These are phyloP conservation scores for Sebastes trivittatus DNA, from an alignment of 2,797 vertebrate species.

Conservation along the genomic window DNA sequence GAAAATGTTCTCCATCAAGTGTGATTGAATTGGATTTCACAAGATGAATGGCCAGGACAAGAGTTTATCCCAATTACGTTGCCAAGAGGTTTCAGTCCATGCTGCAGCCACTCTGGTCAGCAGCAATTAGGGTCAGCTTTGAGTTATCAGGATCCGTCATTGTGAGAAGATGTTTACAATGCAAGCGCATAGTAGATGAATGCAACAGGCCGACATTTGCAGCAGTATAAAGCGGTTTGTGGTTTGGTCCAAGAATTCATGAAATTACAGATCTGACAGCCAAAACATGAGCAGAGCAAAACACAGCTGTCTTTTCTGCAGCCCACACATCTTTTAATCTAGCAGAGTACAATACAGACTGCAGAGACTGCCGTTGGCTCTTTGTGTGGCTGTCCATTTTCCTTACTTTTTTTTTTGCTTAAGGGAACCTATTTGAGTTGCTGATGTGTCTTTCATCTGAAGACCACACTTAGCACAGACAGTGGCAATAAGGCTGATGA, in stretches of 20 bases:
- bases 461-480: slow-evolving; percentile 41
- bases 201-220: slow-evolving; percentile 42
- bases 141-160: slow-evolving; percentile 60
- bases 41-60: slow-evolving; percentile 79
- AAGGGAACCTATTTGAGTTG: slow-evolving; percentile 56
- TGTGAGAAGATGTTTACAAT: slow-evolving; percentile 63
- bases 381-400: slow-evolving; percentile 58
- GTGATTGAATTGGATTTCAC: slow-evolving; percentile 80
- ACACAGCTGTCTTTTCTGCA: slow-evolving; percentile 59
- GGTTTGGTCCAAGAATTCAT: slow-evolving; percentile 45
- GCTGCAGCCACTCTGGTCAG: slow-evolving; percentile 65
- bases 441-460: slow-evolving; percentile 61
- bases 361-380: slow-evolving; percentile 35
- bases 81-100: slow-evolving; percentile 66
- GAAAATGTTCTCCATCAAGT: slow-evolving; percentile 76
- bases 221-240: slow-evolving; percentile 42
- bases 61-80: slow-evolving; percentile 79
- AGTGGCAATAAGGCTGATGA: slow-evolving; percentile 40
- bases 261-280: slow-evolving; percentile 64
- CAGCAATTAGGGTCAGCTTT: slow-evolving; percentile 74
- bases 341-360: slow-evolving; percentile 37
- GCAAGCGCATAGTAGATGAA: slow-evolving; percentile 60
- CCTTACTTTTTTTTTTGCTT: slow-evolving; percentile 39
- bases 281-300: slow-evolving; percentile 56
- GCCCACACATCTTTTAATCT: slow-evolving; percentile 68